phyloP scores from a whole-genome alignment of 2,113 vertebrate species.

The Odontesthes bonariensis region DNA sequence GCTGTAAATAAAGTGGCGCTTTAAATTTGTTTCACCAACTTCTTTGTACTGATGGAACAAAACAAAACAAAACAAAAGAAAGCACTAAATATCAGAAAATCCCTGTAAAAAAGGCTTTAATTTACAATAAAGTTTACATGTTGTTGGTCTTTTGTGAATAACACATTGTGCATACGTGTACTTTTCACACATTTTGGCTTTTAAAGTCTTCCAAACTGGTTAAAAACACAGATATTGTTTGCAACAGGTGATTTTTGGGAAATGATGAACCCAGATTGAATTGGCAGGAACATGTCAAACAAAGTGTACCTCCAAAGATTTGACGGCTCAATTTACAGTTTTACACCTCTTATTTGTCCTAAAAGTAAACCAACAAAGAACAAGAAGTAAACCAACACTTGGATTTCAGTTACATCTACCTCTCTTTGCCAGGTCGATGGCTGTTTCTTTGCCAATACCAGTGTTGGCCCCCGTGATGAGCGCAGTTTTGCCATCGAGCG shows the following conservation, averaged over 20 bases:
- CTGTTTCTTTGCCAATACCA: conserved; percentile 82
- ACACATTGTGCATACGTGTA: no score
- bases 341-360: background rate
- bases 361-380: background rate
- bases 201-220: background rate
- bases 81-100: no score
- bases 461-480: conserved; percentile 83
- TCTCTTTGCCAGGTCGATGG: conserved; percentile 81
- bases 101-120: no score
- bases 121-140: no score
- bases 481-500: conserved; percentile 73
- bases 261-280: background rate
- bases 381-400: background rate
- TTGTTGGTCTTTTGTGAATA: no score
- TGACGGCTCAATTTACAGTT: background rate
- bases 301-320: background rate
- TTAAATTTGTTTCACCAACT: no score
- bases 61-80: no score
- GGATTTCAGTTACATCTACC: conserved; percentile 51
- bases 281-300: background rate
- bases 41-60: no score
- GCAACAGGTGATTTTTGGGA: background rate
- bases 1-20: no score
- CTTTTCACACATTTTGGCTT: no score
- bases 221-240: background rate